Percentiles rank a stretch among this genome's conserved stretches.
Conservation (phyloP, 23 tunicate species). For the Halocynthia roretzi region DNA sequence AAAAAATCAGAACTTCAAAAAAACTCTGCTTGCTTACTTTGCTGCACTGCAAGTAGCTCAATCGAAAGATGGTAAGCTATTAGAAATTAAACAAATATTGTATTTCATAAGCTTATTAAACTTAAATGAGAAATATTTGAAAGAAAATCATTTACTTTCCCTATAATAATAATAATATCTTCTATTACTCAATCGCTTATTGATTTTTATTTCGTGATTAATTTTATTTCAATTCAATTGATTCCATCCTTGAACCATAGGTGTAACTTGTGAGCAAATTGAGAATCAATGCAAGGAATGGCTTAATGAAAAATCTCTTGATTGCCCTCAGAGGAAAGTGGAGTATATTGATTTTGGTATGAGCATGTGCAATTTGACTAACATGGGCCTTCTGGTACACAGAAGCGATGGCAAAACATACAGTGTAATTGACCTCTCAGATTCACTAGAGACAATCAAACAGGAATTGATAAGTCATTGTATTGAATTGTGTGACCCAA, state of each 20-base stretch:
- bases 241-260: background rate
- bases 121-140: background rate
- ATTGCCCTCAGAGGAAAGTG: background rate
- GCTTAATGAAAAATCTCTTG: background rate
- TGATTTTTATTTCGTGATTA: too few relatives aligned
- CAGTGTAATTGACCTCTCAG: background rate
- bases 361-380: slow-evolving; percentile 1
- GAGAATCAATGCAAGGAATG: slow-evolving; percentile 1
- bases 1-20: slow-evolving; percentile 37
- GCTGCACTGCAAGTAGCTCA: slow-evolving; percentile 46
- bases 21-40: slow-evolving; percentile 57
- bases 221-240: too few relatives aligned
- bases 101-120: background rate
- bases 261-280: background rate
- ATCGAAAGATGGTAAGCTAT: background rate
- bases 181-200: too few relatives aligned
- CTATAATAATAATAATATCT: too few relatives aligned
- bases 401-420: background rate
- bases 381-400: background rate
- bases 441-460: background rate
- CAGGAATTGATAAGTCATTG: slow-evolving; percentile 5
- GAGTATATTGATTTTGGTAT: background rate
- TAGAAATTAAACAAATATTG: background rate
- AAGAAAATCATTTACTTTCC: background rate
- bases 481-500: background rate